These are phyloP conservation scores for Tanytarsus gracilentus DNA, from an alignment of 2,888 invertebrate genomes.

Conservation along the genomic window DNA sequence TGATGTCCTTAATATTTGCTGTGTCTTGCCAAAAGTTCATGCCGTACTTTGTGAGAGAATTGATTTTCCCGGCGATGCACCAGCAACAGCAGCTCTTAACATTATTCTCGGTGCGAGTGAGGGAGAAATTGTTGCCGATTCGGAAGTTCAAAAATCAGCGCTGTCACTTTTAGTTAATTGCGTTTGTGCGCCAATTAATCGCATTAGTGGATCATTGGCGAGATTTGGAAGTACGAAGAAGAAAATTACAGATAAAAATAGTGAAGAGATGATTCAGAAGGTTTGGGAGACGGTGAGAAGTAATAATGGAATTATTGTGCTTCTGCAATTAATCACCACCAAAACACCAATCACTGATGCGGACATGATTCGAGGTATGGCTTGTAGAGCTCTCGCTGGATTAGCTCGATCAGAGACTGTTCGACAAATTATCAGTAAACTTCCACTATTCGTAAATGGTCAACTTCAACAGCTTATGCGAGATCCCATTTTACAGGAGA, in stretches of 20 bases:
- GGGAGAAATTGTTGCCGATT: slow-evolving; percentile 81
- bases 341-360: slow-evolving; percentile 96
- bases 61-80: slow-evolving; percentile 66
- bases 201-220: slow-evolving; percentile 52
- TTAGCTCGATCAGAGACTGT: slow-evolving; percentile 89
- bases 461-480: slow-evolving; percentile 92
- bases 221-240: slow-evolving; percentile 45
- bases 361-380: slow-evolving; percentile 85
- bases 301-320: slow-evolving; percentile 94
- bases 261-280: slow-evolving; percentile 80
- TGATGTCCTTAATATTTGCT: slow-evolving; percentile 84
- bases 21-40: slow-evolving; percentile 76
- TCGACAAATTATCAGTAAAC: slow-evolving; percentile 87
- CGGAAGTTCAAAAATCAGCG: slow-evolving; percentile 87
- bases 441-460: slow-evolving; percentile 87
- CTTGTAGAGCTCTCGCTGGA: slow-evolving; percentile 87
- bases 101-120: slow-evolving; percentile 80
- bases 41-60: slow-evolving; percentile 63
- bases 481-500: slow-evolving; percentile 94
- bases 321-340: slow-evolving; percentile 78
- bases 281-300: slow-evolving; percentile 91
- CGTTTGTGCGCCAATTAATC: slow-evolving; percentile 80
- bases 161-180: slow-evolving; percentile 86
- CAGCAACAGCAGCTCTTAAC: slow-evolving; percentile 70
- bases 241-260: slow-evolving; percentile 53